A percentile compares a stretch with the other conserved stretches of the same genome.
phyloP scores from a whole-genome alignment of 2,113 vertebrate species.

The Myotis brandtii region DNA sequence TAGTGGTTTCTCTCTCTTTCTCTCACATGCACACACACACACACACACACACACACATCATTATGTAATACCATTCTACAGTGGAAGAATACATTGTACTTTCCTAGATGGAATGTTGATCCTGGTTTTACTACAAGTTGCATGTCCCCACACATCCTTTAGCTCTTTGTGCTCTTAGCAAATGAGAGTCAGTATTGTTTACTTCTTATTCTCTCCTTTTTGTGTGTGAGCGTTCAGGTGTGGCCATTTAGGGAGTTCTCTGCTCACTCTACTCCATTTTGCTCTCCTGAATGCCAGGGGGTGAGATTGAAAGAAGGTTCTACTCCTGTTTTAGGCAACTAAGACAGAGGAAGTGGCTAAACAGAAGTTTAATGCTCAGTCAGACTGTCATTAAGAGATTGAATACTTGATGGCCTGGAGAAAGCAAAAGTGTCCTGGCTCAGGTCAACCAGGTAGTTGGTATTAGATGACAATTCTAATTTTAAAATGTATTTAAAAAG shows the following conservation, averaged over 20 bases:
- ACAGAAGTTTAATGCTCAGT: neutral
- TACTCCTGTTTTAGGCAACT: neutral
- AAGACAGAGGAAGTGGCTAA: neutral
- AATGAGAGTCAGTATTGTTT: neutral
- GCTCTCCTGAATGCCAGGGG: neutral
- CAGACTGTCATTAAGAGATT: neutral
- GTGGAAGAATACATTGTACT: neutral
- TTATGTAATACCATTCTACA: neutral
- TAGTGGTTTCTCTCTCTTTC: neutral
- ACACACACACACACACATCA: neutral
- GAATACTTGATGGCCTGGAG: neutral
- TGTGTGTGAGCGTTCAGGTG: neutral
- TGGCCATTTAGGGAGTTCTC: constrained; percentile 7
- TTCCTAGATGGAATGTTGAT: neutral
- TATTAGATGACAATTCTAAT: neutral
- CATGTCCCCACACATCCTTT: neutral
- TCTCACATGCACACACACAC: neutral
- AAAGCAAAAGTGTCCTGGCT: constrained; percentile 14
- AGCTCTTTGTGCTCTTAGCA: neutral
- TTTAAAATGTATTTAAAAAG: neutral
- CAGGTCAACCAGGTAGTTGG: constrained; percentile 30
- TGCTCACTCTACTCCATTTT: neutral
- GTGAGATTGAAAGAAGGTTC: neutral
- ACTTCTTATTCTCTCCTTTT: neutral
- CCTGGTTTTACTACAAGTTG: constrained; percentile 13